Evolutionary conservation across 1,140 invertebrate species (phyloP).

Genomic region (Drosophila arizonae): DNA sequence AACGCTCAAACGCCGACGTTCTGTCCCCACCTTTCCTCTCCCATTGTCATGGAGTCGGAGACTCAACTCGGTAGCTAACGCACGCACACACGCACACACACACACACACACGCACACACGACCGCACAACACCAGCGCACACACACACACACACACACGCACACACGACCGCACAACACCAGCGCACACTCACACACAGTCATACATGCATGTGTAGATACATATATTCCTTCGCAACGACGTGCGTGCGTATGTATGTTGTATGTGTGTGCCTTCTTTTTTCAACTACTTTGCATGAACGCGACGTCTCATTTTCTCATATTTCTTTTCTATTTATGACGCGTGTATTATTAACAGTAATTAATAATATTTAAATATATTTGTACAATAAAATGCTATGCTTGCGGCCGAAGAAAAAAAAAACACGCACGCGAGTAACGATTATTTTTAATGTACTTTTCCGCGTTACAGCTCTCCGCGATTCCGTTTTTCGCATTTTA

Average conservation of each 20-base stretch:
- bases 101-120: conserved; percentile 34
- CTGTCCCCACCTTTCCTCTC: conserved; percentile 19
- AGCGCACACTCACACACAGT: conserved; percentile 21
- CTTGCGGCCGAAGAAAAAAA: conserved; percentile 19
- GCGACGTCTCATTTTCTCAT: conserved; percentile 47
- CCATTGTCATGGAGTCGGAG: conserved; percentile 30
- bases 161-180: conserved; percentile 38
- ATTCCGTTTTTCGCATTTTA: conserved; percentile 56
- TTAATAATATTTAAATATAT: conserved; percentile 5
- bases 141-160: conserved; percentile 43
- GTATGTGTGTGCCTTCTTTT: conserved; percentile 59
- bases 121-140: conserved; percentile 40
- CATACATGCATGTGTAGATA: conserved; percentile 59
- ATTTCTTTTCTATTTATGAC: conserved; percentile 19
- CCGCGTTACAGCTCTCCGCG: conserved; percentile 55
- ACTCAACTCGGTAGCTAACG: conserved; percentile 59
- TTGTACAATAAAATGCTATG: conserved; percentile 18
- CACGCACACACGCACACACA: conserved; percentile 52
- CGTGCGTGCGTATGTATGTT: conserved; percentile 60
- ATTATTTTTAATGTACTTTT: conserved; percentile 52
- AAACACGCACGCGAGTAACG: conserved; percentile 47
- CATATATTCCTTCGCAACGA: conserved; percentile 69
- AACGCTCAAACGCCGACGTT: conserved; percentile 58
- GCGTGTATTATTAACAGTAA: conserved; percentile 20
- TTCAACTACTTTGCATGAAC: conserved; percentile 52